phyloP scores from a whole-genome alignment of 1,140 invertebrate genomes.

The Rhagoletis pomonella region DNA sequence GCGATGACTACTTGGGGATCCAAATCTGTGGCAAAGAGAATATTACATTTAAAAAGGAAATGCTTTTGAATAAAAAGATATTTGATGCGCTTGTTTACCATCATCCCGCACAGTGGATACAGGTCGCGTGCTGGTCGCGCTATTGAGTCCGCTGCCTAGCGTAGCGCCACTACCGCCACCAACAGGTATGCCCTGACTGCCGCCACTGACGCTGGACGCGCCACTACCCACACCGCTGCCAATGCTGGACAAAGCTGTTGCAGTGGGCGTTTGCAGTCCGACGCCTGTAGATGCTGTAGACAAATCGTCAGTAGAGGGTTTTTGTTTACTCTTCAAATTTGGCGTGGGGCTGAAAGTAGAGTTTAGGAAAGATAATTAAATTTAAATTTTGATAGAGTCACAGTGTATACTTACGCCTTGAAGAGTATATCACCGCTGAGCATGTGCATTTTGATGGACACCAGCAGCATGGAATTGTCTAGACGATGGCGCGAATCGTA shows the following conservation, averaged over 20 bases:
- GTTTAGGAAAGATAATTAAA: conserved; percentile 54
- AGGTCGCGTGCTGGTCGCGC: conserved; percentile 63
- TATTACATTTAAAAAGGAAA: conserved; percentile 72
- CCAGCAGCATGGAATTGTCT: conserved; percentile 95
- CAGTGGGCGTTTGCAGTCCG: conserved; percentile 70
- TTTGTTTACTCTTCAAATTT: conserved; percentile 80
- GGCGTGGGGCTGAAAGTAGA: conserved; percentile 79
- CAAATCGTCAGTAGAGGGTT: conserved; percentile 71
- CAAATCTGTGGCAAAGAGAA: conserved; percentile 74
- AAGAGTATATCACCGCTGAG: conserved; percentile 96
- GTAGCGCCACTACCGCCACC: conserved; percentile 66
- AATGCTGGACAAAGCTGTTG: conserved; percentile 64
- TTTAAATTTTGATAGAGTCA: conserved; percentile 10
- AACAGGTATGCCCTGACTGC: conserved; percentile 64
- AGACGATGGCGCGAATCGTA: conserved; percentile 93
- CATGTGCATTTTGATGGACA: conserved; percentile 94
- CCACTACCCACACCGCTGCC: conserved; percentile 71
- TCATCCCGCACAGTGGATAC: conserved; percentile 77
- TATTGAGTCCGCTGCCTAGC: conserved; percentile 71
- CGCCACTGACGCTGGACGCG: conserved; percentile 62
- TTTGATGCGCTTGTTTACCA: conserved; percentile 81
- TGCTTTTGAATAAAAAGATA: conserved; percentile 63
- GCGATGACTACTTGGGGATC: conserved; percentile 67
- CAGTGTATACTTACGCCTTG: conserved; percentile 88
- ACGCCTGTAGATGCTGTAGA: conserved; percentile 70